A percentile compares a stretch with the other conserved stretches of the same genome.
phyloP scores from a whole-genome alignment of 2,113 vertebrate genomes.

The Caretta caretta region DNA sequence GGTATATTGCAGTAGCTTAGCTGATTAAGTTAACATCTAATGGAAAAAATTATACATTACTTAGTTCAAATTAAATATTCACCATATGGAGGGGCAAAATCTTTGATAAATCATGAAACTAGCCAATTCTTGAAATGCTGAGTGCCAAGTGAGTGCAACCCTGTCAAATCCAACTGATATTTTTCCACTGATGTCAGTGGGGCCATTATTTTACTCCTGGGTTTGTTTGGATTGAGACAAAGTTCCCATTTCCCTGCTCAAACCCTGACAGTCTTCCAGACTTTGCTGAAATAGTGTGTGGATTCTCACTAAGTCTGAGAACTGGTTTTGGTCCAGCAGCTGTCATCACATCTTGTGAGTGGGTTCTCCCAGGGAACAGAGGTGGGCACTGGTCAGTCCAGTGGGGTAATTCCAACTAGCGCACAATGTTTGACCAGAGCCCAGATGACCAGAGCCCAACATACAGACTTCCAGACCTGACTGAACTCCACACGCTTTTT shows the following conservation, averaged over 20 bases:
- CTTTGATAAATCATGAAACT: background rate
- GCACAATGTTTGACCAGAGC: background rate
- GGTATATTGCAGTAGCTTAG: background rate
- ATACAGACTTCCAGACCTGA: background rate
- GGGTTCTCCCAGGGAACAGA: background rate
- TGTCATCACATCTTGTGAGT: slow-evolving; percentile 47
- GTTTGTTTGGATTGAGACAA: slow-evolving; percentile 50
- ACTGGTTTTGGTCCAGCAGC: slow-evolving; percentile 25
- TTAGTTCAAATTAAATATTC: slow-evolving; percentile 1
- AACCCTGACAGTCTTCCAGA: slow-evolving; percentile 26
- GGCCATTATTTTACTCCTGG: slow-evolving; percentile 20
- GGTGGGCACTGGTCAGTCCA: background rate
- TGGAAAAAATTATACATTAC: background rate
- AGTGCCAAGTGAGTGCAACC: background rate
- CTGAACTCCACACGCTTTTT: background rate
- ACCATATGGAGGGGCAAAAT: slow-evolving; percentile 15
- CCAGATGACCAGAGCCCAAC: background rate
- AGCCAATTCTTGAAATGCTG: background rate
- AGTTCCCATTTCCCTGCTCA: slow-evolving; percentile 54
- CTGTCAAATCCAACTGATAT: background rate
- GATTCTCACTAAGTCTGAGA: slow-evolving; percentile 19
- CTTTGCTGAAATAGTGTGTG: slow-evolving; percentile 46
- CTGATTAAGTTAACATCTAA: slow-evolving; percentile 20
- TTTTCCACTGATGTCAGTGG: slow-evolving; percentile 15
- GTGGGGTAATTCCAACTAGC: background rate